Evolutionary conservation across 1,140 invertebrate species (phyloP).

Genomic region (Pogonomyrmex barbatus): DNA sequence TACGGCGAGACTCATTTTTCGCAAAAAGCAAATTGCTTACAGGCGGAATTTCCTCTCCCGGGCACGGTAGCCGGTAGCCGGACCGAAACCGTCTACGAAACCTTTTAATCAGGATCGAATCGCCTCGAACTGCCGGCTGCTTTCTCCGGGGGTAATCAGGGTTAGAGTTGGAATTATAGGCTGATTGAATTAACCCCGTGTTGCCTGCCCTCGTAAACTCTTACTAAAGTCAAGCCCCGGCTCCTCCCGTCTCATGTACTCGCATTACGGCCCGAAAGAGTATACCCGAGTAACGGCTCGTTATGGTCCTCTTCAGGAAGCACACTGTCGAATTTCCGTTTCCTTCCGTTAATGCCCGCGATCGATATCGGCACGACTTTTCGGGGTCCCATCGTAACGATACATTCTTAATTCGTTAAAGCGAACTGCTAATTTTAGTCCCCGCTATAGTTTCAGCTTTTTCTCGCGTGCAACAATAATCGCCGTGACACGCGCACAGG

Average conservation of each 20-base stretch:
- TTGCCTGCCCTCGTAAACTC: slow-evolving; percentile 85
- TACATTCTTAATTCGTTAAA: slow-evolving; percentile 28
- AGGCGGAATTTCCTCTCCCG: slow-evolving; percentile 17
- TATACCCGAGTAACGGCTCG: slow-evolving; percentile 74
- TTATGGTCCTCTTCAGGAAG: slow-evolving; percentile 71
- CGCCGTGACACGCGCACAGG: background rate
- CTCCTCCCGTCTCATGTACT: slow-evolving; percentile 84
- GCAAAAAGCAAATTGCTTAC: slow-evolving; percentile 46
- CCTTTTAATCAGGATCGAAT: slow-evolving; percentile 81
- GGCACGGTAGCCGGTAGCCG: slow-evolving; percentile 41
- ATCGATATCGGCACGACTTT: slow-evolving; percentile 43
- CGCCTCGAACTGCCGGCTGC: slow-evolving; percentile 68
- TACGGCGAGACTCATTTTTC: background rate
- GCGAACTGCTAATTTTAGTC: background rate
- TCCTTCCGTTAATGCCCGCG: slow-evolving; percentile 67
- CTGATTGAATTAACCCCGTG: slow-evolving; percentile 84
- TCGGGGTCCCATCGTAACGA: background rate
- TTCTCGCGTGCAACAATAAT: background rate
- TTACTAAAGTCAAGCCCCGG: slow-evolving; percentile 84
- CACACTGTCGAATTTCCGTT: slow-evolving; percentile 73
- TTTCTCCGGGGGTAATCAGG: slow-evolving; percentile 82
- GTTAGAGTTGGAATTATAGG: slow-evolving; percentile 83
- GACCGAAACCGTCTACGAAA: slow-evolving; percentile 66
- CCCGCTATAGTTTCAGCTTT: background rate
- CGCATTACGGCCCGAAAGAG: slow-evolving; percentile 75